Percentiles rank a stretch among this genome's conserved stretches.
Evolutionary conservation across 2,888 invertebrate species (phyloP).

Genomic region (Cheilosia pagana): DNA sequence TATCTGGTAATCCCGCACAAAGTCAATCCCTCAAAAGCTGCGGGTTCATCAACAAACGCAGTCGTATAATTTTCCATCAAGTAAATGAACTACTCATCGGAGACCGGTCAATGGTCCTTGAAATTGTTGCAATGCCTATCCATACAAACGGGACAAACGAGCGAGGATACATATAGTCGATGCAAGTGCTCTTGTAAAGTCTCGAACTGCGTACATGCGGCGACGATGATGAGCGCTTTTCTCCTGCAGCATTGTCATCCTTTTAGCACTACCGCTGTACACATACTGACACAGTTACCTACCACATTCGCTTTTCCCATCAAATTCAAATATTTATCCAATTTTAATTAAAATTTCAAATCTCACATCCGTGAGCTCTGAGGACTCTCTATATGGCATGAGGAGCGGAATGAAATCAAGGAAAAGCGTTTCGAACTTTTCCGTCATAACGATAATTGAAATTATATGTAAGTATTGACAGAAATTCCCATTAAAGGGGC

Average conservation of each 20-base stretch:
- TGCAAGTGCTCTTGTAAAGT: background rate
- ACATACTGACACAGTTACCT: background rate
- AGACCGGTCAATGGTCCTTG: background rate
- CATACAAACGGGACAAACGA: background rate
- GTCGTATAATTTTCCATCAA: background rate
- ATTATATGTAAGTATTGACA: constrained; percentile 76
- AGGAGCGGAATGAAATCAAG: constrained; percentile 21
- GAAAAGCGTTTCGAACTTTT: constrained; percentile 48
- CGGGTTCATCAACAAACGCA: too few relatives aligned
- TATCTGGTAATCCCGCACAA: too few relatives aligned
- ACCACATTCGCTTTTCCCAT: constrained; percentile 10
- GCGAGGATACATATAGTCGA: background rate
- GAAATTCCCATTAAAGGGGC: constrained; percentile 59
- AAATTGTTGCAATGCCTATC: background rate
- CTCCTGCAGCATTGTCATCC: constrained; percentile 4
- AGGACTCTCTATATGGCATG: background rate
- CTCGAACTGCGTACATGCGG: background rate
- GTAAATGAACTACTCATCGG: background rate
- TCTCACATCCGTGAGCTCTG: constrained; percentile 32
- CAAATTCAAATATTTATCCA: constrained; percentile 72
- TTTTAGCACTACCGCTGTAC: background rate
- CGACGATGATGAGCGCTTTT: background rate
- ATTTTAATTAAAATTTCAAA: constrained; percentile 76
- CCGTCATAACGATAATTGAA: constrained; percentile 74
- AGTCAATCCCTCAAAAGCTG: too few relatives aligned